Evolutionary conservation across 2,113 vertebrate genomes (phyloP).

Genomic region (Tachysurus fulvidraco): DNA sequence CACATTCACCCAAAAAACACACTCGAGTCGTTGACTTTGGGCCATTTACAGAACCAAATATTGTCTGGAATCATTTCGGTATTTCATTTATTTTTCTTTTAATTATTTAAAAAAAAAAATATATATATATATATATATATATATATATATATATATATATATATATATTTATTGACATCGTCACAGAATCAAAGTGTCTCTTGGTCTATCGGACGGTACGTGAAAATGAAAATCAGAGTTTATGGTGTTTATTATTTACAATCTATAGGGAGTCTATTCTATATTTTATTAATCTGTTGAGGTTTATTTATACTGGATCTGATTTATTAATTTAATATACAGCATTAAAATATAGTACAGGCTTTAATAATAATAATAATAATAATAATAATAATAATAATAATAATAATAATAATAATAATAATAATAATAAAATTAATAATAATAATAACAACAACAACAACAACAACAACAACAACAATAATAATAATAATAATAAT

Average conservation of each 20-base stretch:
- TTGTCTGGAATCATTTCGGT: neutral
- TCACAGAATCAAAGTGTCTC: neutral
- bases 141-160: too few species aligned
- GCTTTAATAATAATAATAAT: neutral
- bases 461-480: too few species aligned
- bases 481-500: too few species aligned
- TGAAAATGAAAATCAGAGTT: too few species aligned
- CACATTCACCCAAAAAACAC: slow-evolving; percentile 61
- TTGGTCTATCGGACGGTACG: neutral
- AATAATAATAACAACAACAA: too few species aligned
- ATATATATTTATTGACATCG: neutral
- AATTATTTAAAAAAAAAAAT: neutral
- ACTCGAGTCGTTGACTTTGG: neutral
- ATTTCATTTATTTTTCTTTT: neutral
- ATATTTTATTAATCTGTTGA: neutral
- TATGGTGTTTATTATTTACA: too few species aligned
- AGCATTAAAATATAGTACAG: neutral
- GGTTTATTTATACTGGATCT: neutral
- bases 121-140: too few species aligned
- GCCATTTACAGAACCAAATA: neutral
- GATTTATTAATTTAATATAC: neutral
- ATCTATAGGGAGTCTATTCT: too few species aligned
- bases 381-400: neutral
- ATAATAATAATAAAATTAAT: too few species aligned
- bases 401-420: too few species aligned